These are phyloP conservation scores for Turnix velox DNA, from an alignment of 2,113 vertebrate genomes.

Conservation along the genomic window DNA sequence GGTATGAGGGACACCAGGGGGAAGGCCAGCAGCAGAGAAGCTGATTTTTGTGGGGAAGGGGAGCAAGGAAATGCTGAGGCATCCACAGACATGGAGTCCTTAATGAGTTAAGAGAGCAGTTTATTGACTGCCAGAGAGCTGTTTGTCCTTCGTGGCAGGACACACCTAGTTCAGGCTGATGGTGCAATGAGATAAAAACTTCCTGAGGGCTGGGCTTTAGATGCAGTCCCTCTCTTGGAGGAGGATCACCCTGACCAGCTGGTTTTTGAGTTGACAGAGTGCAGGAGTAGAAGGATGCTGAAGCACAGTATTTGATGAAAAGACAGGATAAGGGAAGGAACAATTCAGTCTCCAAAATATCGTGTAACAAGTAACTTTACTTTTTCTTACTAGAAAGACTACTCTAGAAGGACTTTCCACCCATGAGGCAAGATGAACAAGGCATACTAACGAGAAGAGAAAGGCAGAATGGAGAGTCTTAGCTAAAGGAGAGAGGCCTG, in stretches of 20 bases:
- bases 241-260: not conserved
- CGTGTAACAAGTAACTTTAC: not conserved
- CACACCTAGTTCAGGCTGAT: not conserved
- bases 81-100: not conserved
- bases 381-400: not conserved
- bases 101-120: not conserved
- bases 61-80: not conserved
- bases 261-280: not conserved
- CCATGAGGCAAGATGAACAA: not conserved
- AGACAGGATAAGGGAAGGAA: not conserved
- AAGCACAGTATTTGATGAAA: too few relatives aligned
- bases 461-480: rapidly evolving
- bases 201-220: not conserved
- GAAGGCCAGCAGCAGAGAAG: not conserved
- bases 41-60: not conserved
- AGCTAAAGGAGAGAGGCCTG: not conserved
- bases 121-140: not conserved
- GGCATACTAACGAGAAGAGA: not conserved
- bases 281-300: not conserved
- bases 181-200: not conserved
- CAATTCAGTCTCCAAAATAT: not conserved
- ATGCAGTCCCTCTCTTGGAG: not conserved
- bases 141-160: not conserved
- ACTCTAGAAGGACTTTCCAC: not conserved
- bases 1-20: too few relatives aligned